Evolutionary conservation across 2,797 vertebrate genomes (phyloP).

Genomic region (Muscicapa striata): DNA sequence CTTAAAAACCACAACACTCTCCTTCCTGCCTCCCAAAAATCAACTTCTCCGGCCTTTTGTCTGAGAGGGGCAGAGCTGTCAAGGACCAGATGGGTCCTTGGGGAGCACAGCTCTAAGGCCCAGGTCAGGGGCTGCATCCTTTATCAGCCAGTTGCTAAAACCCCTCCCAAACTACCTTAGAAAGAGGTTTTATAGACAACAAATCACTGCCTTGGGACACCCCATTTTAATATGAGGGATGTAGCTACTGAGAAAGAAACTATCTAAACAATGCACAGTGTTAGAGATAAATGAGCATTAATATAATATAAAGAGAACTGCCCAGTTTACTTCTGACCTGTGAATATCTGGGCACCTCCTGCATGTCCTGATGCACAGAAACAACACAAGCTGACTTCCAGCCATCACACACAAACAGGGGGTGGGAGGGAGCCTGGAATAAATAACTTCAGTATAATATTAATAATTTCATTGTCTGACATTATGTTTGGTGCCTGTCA

Average conservation of each 20-base stretch:
- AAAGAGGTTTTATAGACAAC: neutral
- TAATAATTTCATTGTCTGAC: neutral
- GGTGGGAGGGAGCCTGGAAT: rapidly evolving
- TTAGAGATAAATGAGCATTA: neutral
- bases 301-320: rapidly evolving
- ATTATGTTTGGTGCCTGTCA: rapidly evolving
- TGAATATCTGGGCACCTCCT: neutral
- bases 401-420: too few relatives aligned
- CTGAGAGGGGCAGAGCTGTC: neutral
- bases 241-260: neutral
- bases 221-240: rapidly evolving
- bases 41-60: rapidly evolving
- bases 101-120: neutral
- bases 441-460: rapidly evolving
- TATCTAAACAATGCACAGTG: neutral
- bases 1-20: neutral
- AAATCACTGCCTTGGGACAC: neutral
- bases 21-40: neutral
- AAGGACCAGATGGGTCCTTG: neutral
- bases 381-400: too few relatives aligned
- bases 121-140: neutral
- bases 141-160: neutral
- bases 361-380: rapidly evolving
- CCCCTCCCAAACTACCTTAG: rapidly evolving
- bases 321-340: neutral